phyloP scores from a whole-genome alignment of 2,113 vertebrate genomes.

The Halcyon malimbica region DNA sequence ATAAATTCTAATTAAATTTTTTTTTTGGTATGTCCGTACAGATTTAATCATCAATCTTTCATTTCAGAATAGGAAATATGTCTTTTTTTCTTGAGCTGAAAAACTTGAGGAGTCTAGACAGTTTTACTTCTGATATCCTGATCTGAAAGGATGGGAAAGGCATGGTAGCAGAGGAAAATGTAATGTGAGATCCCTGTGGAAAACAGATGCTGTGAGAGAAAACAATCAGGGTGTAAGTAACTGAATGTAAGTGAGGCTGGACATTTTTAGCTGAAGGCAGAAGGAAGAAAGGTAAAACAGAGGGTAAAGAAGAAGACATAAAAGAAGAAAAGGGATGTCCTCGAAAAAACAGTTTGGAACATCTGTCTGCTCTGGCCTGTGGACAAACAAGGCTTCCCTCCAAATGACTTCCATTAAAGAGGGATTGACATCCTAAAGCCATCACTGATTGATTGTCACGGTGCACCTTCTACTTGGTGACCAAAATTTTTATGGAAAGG shows the following conservation, averaged over 20 bases:
- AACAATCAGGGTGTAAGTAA: neutral
- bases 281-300: neutral
- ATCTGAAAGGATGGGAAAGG: neutral
- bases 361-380: neutral
- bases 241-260: neutral
- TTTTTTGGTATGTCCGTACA: neutral
- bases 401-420: neutral
- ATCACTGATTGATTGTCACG: neutral
- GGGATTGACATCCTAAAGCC: neutral
- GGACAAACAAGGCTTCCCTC: neutral
- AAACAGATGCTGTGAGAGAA: neutral
- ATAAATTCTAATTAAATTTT: neutral
- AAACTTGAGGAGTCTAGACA: neutral
- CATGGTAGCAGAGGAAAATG: neutral
- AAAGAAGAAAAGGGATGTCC: neutral
- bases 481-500: neutral
- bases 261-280: neutral
- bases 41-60: neutral
- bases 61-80: neutral
- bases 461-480: neutral
- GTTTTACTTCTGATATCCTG: neutral
- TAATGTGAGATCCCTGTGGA: neutral
- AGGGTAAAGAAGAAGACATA: neutral
- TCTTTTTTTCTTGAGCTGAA: neutral
- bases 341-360: neutral